Percentiles rank a stretch among this genome's conserved stretches.
Evolutionary conservation across 1,140 invertebrate species (phyloP).

Genomic region (Adelges cooleyi): DNA sequence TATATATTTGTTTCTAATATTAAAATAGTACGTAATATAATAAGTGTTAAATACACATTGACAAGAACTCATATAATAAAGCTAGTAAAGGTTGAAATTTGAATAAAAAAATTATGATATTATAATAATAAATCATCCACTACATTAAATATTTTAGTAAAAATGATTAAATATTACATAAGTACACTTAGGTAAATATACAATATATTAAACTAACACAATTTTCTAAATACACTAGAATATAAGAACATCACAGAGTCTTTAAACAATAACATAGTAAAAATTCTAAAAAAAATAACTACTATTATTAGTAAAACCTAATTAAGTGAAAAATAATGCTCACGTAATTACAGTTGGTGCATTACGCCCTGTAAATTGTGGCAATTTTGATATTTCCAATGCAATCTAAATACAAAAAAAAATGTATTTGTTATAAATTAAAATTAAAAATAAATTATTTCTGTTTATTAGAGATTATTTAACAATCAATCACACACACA

Average conservation of each 20-base stretch:
- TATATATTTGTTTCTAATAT: too few relatives aligned
- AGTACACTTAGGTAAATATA: too few relatives aligned
- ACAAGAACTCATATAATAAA: too few relatives aligned
- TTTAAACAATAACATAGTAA: not conserved
- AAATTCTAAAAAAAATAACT: not conserved
- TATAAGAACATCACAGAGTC: slow-evolving; percentile 13
- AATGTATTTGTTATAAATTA: not conserved
- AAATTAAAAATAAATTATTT: not conserved
- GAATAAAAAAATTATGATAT: too few relatives aligned
- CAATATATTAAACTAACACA: not conserved
- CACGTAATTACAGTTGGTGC: slow-evolving; percentile 96
- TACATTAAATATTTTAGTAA: too few relatives aligned
- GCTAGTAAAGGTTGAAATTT: too few relatives aligned
- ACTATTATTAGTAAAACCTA: not conserved
- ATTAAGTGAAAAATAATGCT: slow-evolving; percentile 33
- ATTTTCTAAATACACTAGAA: not conserved
- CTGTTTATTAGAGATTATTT: too few relatives aligned
- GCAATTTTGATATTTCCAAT: slow-evolving; percentile 69
- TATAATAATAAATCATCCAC: too few relatives aligned
- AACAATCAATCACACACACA: too few relatives aligned
- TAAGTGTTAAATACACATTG: too few relatives aligned
- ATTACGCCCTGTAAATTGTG: slow-evolving; percentile 72
- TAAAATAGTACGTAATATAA: too few relatives aligned
- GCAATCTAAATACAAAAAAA: slow-evolving; percentile 46
- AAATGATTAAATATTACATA: too few relatives aligned